Conservation (phyloP, 2,113 vertebrate genomes). For the Chelonoidis abingdonii region DNA sequence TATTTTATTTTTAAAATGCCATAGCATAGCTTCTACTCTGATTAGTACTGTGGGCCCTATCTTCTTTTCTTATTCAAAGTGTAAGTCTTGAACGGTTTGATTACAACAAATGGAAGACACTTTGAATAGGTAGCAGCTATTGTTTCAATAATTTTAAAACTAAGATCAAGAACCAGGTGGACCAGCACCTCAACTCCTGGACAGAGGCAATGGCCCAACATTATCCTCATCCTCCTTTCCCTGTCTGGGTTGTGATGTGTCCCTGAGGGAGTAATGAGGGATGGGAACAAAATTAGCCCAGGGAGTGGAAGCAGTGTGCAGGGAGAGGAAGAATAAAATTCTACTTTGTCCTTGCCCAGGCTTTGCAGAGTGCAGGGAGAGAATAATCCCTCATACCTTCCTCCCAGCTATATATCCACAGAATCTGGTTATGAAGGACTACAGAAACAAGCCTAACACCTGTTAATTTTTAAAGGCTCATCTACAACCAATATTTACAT, state of each 20-base stretch:
- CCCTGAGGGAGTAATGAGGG: neutral
- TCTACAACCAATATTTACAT: neutral
- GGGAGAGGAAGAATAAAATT: neutral
- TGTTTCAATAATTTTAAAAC: neutral
- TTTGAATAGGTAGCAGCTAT: neutral
- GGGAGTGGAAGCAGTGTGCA: neutral
- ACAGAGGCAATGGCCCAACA: neutral
- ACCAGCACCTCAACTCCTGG: neutral
- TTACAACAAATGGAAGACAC: neutral
- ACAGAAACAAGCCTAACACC: neutral
- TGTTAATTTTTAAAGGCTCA: neutral
- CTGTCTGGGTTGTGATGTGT: neutral
- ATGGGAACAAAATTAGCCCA: neutral
- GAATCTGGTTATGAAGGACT: neutral
- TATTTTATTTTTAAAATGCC: neutral
- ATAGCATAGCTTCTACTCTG: neutral
- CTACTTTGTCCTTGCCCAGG: neutral
- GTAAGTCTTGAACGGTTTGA: neutral
- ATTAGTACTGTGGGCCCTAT: neutral
- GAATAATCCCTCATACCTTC: neutral
- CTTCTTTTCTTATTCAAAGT: neutral
- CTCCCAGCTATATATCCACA: neutral
- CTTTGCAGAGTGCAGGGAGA: neutral
- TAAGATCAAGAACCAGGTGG: neutral
- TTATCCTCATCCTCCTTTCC: neutral